phyloP scores from a whole-genome alignment of 2,888 invertebrate genomes.

The Acleris laterana region DNA sequence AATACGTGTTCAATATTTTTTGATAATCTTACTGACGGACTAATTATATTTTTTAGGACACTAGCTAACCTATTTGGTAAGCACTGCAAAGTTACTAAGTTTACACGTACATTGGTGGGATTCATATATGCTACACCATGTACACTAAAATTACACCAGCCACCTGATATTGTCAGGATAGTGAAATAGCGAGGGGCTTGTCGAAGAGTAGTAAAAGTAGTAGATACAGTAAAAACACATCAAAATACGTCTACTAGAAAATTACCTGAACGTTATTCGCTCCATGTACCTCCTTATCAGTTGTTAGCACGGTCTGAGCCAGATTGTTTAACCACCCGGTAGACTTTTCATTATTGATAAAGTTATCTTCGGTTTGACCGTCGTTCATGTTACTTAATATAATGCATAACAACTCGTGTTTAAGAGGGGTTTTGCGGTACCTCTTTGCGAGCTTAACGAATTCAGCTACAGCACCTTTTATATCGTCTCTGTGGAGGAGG shows the following conservation, averaged over 20 bases:
- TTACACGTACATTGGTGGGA: no score
- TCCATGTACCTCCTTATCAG: slow-evolving; percentile 68
- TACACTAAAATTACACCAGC: no score
- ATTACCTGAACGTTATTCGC: slow-evolving; percentile 69
- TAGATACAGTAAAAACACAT: no score
- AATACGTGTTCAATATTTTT: no score
- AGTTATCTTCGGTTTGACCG: slow-evolving; percentile 62
- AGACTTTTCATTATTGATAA: slow-evolving; percentile 58
- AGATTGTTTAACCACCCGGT: slow-evolving; percentile 59
- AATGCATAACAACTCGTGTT: slow-evolving; percentile 84
- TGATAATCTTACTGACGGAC: no score
- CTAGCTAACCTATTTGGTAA: no score
- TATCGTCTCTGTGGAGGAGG: slow-evolving; percentile 61
- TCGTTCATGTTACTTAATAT: slow-evolving; percentile 64
- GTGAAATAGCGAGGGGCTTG: no score
- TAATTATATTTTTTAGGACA: no score
- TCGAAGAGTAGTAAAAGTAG: no score
- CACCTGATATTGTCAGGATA: no score
- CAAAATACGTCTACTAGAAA: background rate
- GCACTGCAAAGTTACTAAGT: no score
- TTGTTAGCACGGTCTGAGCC: slow-evolving; percentile 59
- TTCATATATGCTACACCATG: no score
- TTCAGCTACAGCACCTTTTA: slow-evolving; percentile 81
- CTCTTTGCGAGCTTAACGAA: slow-evolving; percentile 76
- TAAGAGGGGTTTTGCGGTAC: slow-evolving; percentile 86